Evolutionary conservation across 2,888 invertebrate species (phyloP).

Genomic region (Macroteleia sp.): DNA sequence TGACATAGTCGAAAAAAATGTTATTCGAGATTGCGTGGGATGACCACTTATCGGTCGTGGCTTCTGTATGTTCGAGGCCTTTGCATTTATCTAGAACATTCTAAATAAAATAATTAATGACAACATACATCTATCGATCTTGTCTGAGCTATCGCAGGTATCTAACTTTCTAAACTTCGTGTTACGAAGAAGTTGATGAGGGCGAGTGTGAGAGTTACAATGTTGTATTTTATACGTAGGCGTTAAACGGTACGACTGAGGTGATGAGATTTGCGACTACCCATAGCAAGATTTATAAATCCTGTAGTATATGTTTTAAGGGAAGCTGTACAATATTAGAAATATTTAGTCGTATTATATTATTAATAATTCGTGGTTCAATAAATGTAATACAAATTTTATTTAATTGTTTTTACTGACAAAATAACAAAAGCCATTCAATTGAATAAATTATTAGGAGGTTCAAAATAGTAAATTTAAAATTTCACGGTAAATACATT

Average conservation of each 20-base stretch:
- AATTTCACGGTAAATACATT: no score
- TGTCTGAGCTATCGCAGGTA: slow-evolving; percentile 40
- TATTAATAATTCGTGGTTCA: no score
- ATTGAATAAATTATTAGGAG: no score
- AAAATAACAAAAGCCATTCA: no score
- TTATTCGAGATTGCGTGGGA: slow-evolving; percentile 9
- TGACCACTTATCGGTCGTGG: slow-evolving; percentile 25
- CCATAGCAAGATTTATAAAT: slow-evolving; percentile 47
- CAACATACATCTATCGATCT: slow-evolving; percentile 45
- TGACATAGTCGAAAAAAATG: slow-evolving; percentile 22
- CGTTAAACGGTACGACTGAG: slow-evolving; percentile 29
- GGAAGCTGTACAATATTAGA: slow-evolving; percentile 1
- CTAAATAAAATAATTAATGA: slow-evolving; percentile 54
- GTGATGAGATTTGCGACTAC: slow-evolving; percentile 57
- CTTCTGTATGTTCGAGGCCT: slow-evolving; percentile 28
- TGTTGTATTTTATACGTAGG: slow-evolving; percentile 51
- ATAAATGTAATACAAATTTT: no score
- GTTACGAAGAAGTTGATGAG: slow-evolving; percentile 48
- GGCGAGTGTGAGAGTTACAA: slow-evolving; percentile 26
- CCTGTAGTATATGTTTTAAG: slow-evolving; percentile 1
- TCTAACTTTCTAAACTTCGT: slow-evolving; percentile 57
- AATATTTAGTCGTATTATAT: no score
- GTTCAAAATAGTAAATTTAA: no score
- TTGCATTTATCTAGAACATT: slow-evolving; percentile 44
- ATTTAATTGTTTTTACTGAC: no score